These are phyloP conservation scores for Cheilinus undulatus DNA, from an alignment of 2,113 vertebrate species.

Conservation along the genomic window DNA sequence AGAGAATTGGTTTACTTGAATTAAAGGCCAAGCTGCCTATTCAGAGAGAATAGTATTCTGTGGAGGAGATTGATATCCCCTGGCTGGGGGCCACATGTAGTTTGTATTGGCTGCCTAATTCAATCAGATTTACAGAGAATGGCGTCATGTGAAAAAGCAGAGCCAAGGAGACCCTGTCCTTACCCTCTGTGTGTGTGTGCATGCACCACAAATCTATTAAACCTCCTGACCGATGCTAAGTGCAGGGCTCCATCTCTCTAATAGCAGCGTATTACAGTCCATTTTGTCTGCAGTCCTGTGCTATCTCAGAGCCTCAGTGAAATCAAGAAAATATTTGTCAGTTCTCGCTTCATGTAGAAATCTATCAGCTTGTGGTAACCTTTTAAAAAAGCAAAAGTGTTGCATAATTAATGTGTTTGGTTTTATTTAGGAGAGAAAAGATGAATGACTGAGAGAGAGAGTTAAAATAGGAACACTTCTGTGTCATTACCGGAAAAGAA, in stretches of 20 bases:
- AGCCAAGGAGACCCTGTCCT: conserved; percentile 79
- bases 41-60: conserved; percentile 67
- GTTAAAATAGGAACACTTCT: conserved; percentile 12
- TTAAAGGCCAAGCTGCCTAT: conserved; percentile 71
- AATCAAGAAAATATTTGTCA: conserved; percentile 48
- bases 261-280: conserved; percentile 66
- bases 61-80: conserved; percentile 74
- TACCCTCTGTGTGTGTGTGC: conserved; percentile 36
- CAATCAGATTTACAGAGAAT: conserved; percentile 79
- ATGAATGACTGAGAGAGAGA: conserved; percentile 30
- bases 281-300: conserved; percentile 56
- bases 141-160: conserved; percentile 75
- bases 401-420: conserved; percentile 61
- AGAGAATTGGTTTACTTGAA: conserved; percentile 77
- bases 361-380: conserved; percentile 11
- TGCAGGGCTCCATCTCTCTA: conserved; percentile 75
- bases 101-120: conserved; percentile 73
- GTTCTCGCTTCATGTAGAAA: conserved; percentile 22
- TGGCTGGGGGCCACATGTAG: conserved; percentile 72
- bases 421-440: conserved; percentile 52
- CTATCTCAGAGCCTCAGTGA: conserved; percentile 20
- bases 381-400: conserved; percentile 32
- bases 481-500: background rate
- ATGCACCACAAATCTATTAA: conserved; percentile 63
- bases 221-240: conserved; percentile 61